Percentiles rank a stretch among this genome's conserved stretches.
Conservation (phyloP, 2,888 invertebrate genomes). For the Mermis nigrescens region DNA sequence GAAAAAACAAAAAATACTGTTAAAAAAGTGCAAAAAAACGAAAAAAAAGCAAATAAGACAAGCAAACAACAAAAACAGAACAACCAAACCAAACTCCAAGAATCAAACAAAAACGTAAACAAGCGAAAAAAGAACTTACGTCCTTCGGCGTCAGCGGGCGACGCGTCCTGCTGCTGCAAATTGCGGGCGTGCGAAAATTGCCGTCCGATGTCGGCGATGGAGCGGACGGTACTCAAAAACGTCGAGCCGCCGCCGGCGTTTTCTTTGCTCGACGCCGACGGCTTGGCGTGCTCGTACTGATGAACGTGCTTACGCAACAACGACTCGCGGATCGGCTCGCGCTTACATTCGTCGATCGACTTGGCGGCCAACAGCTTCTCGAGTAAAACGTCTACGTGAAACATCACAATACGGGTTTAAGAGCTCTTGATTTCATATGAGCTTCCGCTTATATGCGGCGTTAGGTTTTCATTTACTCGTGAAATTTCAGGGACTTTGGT, state of each 20-base stretch:
- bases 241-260: constrained; percentile 25
- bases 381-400: constrained; percentile 25
- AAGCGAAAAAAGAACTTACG: neutral
- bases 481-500: no score
- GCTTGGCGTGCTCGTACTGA: constrained; percentile 53
- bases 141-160: neutral
- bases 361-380: constrained; percentile 43
- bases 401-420: no score
- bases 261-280: neutral
- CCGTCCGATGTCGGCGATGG: constrained; percentile 80
- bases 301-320: constrained; percentile 71
- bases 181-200: constrained; percentile 86
- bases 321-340: constrained; percentile 60
- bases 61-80: neutral
- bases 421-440: no score
- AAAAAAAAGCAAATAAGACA: neutral
- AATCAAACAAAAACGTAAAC: no score
- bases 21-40: neutral
- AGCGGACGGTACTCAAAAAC: constrained; percentile 67
- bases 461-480: no score
- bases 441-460: no score
- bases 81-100: neutral
- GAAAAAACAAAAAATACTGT: neutral
- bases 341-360: constrained; percentile 48
- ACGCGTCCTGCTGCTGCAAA: constrained; percentile 18